phyloP scores from a whole-genome alignment of 2,888 invertebrate species.

The Phengaris alcon region DNA sequence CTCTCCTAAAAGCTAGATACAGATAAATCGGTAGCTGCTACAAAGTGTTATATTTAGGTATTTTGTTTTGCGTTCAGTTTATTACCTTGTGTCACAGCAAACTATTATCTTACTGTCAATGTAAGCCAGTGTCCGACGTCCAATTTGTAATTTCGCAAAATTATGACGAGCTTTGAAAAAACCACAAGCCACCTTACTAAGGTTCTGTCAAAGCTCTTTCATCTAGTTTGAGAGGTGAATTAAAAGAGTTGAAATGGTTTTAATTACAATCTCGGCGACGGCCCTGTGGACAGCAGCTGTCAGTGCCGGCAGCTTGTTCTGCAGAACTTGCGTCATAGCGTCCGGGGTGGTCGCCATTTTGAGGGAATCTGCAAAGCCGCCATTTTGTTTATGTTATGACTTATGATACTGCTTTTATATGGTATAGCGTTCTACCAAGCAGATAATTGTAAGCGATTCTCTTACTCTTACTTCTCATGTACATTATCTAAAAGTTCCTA shows the following conservation, averaged over 20 bases:
- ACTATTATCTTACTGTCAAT: background rate
- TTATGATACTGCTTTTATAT: background rate
- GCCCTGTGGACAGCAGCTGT: constrained; percentile 43
- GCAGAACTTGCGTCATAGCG: constrained; percentile 41
- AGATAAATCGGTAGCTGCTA: too few species aligned
- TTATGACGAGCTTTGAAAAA: constrained; percentile 2
- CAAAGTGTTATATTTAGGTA: too few species aligned
- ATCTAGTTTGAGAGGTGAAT: background rate
- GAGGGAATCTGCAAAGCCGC: constrained; percentile 32
- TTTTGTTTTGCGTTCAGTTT: background rate
- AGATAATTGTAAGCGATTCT: too few species aligned
- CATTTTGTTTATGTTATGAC: background rate
- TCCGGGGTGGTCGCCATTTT: constrained; percentile 48
- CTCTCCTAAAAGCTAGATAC: too few species aligned
- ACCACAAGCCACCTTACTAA: background rate
- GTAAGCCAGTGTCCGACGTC: background rate
- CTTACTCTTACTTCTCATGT: too few species aligned
- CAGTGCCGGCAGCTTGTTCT: constrained; percentile 43
- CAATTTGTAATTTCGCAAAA: constrained; percentile 5
- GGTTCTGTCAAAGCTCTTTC: constrained; percentile 14
- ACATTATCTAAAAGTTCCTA: too few species aligned
- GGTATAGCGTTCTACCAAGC: background rate
- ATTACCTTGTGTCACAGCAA: background rate
- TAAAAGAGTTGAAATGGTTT: constrained; percentile 1
- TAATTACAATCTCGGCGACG: constrained; percentile 53